phyloP scores from a whole-genome alignment of 2,797 vertebrate species.

The Chaetophractus vellerosus region DNA sequence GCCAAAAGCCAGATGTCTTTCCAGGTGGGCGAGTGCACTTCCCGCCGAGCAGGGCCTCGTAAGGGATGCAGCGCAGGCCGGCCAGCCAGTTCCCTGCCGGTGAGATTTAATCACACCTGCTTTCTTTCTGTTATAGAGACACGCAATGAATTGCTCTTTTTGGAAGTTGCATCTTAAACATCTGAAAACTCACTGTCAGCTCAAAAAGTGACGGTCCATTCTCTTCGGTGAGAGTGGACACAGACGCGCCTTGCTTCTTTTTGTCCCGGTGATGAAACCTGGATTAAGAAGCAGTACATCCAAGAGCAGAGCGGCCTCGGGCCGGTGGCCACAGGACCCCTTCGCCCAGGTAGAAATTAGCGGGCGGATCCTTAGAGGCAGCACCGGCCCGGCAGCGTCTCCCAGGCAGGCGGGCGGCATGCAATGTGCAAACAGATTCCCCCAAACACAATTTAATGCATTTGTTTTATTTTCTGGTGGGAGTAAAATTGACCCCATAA shows the following conservation, averaged over 20 bases:
- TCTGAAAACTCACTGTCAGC: background rate
- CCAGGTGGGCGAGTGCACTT: rapidly evolving
- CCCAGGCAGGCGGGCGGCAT: background rate
- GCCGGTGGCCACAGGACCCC: rapidly evolving
- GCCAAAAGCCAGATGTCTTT: background rate
- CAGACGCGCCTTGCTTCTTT: rapidly evolving
- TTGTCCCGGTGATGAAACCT: rapidly evolving
- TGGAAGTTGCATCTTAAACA: background rate
- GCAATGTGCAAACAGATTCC: rapidly evolving
- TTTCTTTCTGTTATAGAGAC: background rate
- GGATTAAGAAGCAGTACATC: rapidly evolving
- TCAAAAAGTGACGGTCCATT: rapidly evolving
- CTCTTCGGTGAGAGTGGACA: rapidly evolving
- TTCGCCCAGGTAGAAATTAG: rapidly evolving
- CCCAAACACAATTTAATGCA: background rate
- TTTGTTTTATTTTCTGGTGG: background rate
- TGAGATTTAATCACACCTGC: rapidly evolving
- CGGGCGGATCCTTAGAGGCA: rapidly evolving
- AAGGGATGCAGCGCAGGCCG: rapidly evolving
- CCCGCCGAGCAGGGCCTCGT: no score
- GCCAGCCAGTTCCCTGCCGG: background rate
- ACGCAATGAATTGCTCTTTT: background rate
- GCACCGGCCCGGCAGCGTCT: no score
- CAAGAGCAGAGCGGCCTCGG: rapidly evolving
- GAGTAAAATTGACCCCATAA: background rate